phyloP scores from a whole-genome alignment of 2,797 vertebrate species.

The Bucorvus abyssinicus region DNA sequence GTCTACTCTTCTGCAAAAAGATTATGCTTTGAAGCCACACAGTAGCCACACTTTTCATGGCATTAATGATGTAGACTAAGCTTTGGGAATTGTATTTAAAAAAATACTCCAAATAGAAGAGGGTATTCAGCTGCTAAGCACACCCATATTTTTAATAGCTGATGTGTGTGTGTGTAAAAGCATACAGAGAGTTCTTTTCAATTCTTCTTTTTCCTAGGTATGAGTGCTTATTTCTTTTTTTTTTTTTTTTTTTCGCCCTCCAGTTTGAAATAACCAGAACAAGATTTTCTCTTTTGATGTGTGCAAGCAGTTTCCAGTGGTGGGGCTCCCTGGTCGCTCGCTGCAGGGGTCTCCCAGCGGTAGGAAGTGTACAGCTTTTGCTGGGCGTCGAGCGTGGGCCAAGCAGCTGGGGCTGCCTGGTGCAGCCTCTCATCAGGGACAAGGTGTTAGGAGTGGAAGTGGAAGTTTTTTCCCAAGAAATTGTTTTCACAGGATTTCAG shows the following conservation, averaged over 20 bases:
- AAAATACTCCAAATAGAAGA: slow-evolving; percentile 38
- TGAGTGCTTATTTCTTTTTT: not conserved
- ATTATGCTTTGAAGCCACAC: slow-evolving; percentile 46
- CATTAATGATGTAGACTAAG: slow-evolving; percentile 47
- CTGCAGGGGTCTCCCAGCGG: not conserved
- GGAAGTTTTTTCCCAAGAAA: not conserved
- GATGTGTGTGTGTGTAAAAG: not conserved
- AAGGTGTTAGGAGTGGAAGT: not conserved
- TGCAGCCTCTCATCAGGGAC: not conserved
- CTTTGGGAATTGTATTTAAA: slow-evolving; percentile 44
- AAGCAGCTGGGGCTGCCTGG: not conserved
- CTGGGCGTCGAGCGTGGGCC: not conserved
- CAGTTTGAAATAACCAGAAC: not conserved
- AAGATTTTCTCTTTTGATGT: not conserved
- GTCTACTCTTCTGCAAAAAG: slow-evolving; percentile 48
- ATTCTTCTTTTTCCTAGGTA: not conserved
- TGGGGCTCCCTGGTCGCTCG: not conserved
- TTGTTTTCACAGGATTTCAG: not conserved
- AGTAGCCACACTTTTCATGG: slow-evolving; percentile 11
- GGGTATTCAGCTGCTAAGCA: slow-evolving; percentile 27
- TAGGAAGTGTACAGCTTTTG: not conserved
- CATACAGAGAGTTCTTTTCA: not conserved
- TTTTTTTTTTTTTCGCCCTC: not conserved
- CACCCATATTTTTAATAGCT: slow-evolving; percentile 43
- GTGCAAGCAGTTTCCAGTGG: not conserved